Evolutionary conservation across 2,888 invertebrate species (phyloP).

Genomic region (Xestia xanthographa): DNA sequence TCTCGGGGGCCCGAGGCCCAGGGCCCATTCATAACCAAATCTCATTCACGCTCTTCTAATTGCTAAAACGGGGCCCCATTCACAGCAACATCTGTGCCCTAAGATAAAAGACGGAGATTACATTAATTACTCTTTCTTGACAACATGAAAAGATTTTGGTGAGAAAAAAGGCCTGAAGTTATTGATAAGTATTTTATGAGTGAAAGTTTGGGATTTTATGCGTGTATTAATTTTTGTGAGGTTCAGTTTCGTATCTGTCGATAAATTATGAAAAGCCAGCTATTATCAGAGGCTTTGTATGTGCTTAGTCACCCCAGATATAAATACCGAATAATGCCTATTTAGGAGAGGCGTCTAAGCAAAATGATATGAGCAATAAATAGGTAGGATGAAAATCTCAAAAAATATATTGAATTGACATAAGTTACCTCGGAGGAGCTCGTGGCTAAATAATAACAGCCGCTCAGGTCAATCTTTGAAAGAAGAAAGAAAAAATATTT

Average conservation of each 20-base stretch:
- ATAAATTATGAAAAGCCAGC: not conserved
- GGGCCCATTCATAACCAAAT: slow-evolving; percentile 63
- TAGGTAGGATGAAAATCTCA: too few relatives aligned
- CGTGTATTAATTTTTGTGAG: not conserved
- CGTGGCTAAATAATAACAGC: too few relatives aligned
- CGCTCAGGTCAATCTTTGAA: too few relatives aligned
- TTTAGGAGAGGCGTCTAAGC: not conserved
- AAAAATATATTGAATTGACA: too few relatives aligned
- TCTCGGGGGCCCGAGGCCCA: slow-evolving; percentile 29
- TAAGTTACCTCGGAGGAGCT: too few relatives aligned
- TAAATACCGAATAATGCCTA: not conserved
- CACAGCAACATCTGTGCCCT: slow-evolving; percentile 51
- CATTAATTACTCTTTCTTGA: slow-evolving; percentile 65
- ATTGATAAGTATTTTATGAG: slow-evolving; percentile 16
- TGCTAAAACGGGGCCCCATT: slow-evolving; percentile 63
- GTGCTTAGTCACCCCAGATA: not conserved
- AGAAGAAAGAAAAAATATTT: too few relatives aligned
- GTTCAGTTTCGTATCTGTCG: not conserved
- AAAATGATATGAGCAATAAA: not conserved
- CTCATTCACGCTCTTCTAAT: slow-evolving; percentile 65
- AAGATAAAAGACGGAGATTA: slow-evolving; percentile 63
- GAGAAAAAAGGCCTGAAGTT: slow-evolving; percentile 32
- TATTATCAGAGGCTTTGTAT: not conserved
- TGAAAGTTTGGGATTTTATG: not conserved
- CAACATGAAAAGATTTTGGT: slow-evolving; percentile 55